These are phyloP conservation scores for Dicrostonyx torquatus DNA, from an alignment of 2,797 vertebrate species.

Conservation along the genomic window DNA sequence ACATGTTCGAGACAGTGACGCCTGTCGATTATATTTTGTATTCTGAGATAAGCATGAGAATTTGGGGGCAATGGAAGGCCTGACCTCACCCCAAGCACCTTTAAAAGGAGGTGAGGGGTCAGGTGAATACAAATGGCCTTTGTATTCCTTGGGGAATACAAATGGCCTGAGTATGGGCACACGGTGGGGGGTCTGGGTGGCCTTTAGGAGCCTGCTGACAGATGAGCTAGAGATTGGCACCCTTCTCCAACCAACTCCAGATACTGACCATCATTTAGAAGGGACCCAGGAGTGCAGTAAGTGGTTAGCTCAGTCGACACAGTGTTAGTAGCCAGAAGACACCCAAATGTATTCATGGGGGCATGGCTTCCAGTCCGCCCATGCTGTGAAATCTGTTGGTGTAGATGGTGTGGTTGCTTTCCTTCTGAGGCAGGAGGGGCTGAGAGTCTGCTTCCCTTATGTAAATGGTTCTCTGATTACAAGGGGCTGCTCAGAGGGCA, in stretches of 20 bases:
- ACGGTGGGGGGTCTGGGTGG: neutral
- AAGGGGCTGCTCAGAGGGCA: neutral
- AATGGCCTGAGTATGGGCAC: neutral
- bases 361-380: accelerated
- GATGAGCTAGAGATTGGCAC: neutral
- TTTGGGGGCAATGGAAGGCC: neutral
- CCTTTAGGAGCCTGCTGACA: neutral
- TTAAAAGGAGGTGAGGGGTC: neutral
- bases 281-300: neutral
- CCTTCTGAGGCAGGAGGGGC: neutral
- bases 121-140: neutral
- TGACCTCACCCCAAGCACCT: neutral
- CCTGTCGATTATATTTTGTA: neutral
- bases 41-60: neutral
- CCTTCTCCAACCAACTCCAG: neutral
- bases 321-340: neutral
- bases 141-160: no score
- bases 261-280: neutral
- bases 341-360: neutral
- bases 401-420: neutral
- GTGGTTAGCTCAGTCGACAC: neutral
- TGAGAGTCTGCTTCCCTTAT: neutral
- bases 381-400: neutral
- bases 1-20: neutral
- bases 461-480: no score